Conservation (phyloP, 2,113 vertebrate genomes). For the Rhineura floridana region DNA sequence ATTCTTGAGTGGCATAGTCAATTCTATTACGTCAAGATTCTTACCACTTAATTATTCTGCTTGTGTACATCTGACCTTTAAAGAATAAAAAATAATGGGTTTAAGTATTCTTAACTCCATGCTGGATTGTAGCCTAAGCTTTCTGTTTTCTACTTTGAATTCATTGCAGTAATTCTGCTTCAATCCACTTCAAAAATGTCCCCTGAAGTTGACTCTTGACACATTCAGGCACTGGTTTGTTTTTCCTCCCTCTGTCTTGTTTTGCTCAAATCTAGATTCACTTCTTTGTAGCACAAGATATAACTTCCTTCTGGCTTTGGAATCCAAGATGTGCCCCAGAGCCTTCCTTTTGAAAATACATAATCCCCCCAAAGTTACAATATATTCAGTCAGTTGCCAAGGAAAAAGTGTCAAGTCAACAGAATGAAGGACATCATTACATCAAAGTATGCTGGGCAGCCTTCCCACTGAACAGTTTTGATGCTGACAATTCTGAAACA, state of each 20-base stretch:
- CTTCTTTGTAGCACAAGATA: background rate
- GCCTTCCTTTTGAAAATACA: background rate
- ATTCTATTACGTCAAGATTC: background rate
- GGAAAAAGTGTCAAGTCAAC: background rate
- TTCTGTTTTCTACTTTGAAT: background rate
- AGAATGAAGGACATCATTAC: background rate
- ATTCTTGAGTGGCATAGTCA: background rate
- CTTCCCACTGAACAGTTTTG: background rate
- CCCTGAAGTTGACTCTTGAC: background rate
- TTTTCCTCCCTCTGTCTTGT: background rate
- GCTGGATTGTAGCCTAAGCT: background rate
- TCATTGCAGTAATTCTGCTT: background rate
- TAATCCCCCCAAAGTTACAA: background rate
- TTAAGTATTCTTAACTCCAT: background rate
- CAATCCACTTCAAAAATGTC: background rate
- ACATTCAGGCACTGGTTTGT: background rate
- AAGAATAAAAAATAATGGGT: background rate
- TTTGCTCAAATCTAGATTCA: background rate
- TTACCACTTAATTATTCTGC: background rate
- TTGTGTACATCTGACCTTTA: background rate
- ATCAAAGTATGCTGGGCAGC: background rate
- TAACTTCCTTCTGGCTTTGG: background rate
- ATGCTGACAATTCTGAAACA: background rate
- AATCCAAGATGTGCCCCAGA: background rate
- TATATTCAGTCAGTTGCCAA: background rate